These are phyloP conservation scores for Eupithecia subumbrata DNA, from an alignment of 2,888 invertebrate genomes.

Conservation along the genomic window DNA sequence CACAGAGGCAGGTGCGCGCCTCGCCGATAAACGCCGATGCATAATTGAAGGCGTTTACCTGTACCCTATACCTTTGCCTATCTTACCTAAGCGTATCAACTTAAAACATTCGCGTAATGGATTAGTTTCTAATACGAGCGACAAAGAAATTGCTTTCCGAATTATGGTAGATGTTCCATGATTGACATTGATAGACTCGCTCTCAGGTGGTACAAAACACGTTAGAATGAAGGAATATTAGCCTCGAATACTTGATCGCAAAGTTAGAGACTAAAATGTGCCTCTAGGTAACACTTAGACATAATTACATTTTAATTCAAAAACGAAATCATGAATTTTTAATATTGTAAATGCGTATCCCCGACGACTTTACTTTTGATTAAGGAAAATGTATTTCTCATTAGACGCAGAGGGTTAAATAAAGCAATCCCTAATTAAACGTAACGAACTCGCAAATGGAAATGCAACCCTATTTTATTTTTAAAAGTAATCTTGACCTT, in stretches of 20 bases:
- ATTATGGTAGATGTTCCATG: background rate
- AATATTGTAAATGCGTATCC: background rate
- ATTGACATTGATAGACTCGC: conserved; percentile 11
- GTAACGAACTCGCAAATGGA: conserved; percentile 39
- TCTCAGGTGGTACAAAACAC: background rate
- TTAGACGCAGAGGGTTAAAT: conserved; percentile 14
- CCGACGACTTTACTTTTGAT: background rate
- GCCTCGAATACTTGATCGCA: background rate
- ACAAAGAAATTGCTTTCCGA: conserved; percentile 8
- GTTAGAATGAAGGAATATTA: background rate
- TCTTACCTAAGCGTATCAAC: conserved; percentile 38
- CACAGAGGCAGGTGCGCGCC: conserved; percentile 75
- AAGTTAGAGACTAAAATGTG: background rate
- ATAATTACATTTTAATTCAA: background rate
- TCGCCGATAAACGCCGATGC: conserved; percentile 77
- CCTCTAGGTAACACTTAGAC: background rate
- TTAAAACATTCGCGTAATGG: conserved; percentile 51
- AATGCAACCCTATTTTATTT: conserved; percentile 54
- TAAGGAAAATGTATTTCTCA: conserved; percentile 10
- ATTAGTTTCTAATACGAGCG: conserved; percentile 56
- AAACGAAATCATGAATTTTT: background rate
- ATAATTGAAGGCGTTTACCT: conserved; percentile 77
- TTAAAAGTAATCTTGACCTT: conserved; percentile 64
- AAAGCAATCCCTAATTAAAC: conserved; percentile 47
- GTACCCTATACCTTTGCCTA: conserved; percentile 48